Evolutionary conservation across 2,888 invertebrate genomes (phyloP), one percentile per base, ranked within the genome.

Genomic region (Bibio marci): DNA sequence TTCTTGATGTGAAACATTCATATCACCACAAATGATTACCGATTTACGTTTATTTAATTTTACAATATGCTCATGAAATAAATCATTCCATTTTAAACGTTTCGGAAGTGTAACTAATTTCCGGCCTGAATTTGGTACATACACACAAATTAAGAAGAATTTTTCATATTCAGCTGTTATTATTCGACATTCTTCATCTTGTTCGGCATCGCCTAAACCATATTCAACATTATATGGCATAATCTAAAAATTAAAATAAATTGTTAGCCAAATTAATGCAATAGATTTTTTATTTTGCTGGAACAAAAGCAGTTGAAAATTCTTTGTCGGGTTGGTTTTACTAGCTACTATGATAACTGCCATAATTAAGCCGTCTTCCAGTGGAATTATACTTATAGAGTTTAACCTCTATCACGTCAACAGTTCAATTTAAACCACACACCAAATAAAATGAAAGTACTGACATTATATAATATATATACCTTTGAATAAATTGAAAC

Each of bases 1-100:
- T 68, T 91, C 91, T 46, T 74, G 64, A 59, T 99, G 97, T 15
- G 97, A 82, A 8, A 98, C 97, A 63, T 98, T 98, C 74, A 98
- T 77, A 60, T 98, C 98, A 1, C 98, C 98, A 54, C 86, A 86
- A 50, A 95, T 71, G 41, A 99, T 80, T 10, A 98, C 87, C 8
- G 95, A 91, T 56, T 98, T 99, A 49, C 78, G 76, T 44, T 70
- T 65, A 61, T 97, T 87, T 46, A 97, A 66, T 37, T 74, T 67
- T 51, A 78, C 72, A 12, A 97, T 61, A 55, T 80, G 78, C n/a
- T 70, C 67, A 47, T 76, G 72, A 53, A 98, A 90, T 22, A 72
- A 70, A 41, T 76, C 66, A 56, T 98, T 91, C 94, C 97, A 98
- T 51, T 81, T 69, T 56, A 87, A 69, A 50, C 94, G 75, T 61